A percentile compares a stretch with the other conserved stretches of the same genome.
phyloP scores from a whole-genome alignment of 2,113 vertebrate species.

The Herpailurus yagouaroundi region DNA sequence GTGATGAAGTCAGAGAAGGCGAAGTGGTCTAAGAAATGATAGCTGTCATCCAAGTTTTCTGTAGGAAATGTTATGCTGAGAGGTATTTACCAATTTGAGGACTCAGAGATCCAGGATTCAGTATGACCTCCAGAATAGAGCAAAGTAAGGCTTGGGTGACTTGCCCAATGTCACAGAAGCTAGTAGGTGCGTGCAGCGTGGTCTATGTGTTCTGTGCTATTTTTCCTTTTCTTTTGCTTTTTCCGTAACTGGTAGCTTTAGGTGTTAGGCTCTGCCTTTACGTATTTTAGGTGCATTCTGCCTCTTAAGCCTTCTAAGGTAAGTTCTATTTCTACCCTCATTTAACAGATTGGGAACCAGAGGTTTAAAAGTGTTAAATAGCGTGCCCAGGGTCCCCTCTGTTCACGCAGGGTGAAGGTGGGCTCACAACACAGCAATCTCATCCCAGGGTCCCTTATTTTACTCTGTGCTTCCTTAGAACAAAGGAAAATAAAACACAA shows the following conservation, averaged over 20 bases:
- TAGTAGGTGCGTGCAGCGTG: not conserved
- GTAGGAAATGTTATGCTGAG: not conserved
- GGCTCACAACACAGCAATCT: not conserved
- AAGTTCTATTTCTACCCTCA: not conserved
- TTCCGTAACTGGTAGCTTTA: not conserved
- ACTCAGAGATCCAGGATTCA: not conserved
- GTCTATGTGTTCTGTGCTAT: not conserved
- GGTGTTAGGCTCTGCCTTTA: not conserved
- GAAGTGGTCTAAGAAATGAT: not conserved
- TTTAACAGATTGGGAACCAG: not conserved
- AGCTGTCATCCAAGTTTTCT: not conserved
- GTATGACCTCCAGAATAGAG: not conserved
- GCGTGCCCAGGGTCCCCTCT: not conserved
- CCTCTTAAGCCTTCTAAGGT: not conserved
- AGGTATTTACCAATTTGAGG: not conserved
- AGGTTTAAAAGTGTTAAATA: not conserved
- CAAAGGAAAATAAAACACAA: not conserved
- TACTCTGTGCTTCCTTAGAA: not conserved
- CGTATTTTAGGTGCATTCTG: not conserved
- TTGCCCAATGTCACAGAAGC: not conserved
- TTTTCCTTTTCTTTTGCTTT: conserved; percentile 36
- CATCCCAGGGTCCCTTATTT: not conserved
- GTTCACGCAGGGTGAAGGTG: not conserved
- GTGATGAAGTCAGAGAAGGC: not conserved
- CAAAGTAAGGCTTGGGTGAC: not conserved